These are phyloP conservation scores for Brienomyrus brachyistius DNA, from an alignment of 2,113 vertebrate genomes.

Conservation along the genomic window DNA sequence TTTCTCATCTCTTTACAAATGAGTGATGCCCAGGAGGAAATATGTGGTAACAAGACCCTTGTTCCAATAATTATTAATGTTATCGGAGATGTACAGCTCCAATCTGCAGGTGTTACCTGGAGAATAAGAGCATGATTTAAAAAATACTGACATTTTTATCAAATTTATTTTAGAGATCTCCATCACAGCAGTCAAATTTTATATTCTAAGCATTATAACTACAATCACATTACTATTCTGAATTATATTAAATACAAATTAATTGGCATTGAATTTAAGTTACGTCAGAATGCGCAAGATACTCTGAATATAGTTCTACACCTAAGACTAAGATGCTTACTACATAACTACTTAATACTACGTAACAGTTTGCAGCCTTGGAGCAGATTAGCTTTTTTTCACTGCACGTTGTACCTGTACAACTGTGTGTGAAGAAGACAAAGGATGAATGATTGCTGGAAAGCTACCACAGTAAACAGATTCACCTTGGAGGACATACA, in stretches of 20 bases:
- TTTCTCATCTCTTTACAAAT: not conserved
- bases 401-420: no score
- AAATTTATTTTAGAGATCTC: not conserved
- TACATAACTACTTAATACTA: not conserved
- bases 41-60: not conserved
- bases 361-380: not conserved
- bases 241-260: not conserved
- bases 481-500: slow-evolving; percentile 91
- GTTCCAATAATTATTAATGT: not conserved
- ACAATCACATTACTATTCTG: not conserved
- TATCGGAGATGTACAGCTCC: not conserved
- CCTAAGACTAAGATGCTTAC: not conserved
- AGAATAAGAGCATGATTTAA: not conserved
- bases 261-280: not conserved
- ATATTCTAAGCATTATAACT: not conserved
- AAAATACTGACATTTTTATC: not conserved
- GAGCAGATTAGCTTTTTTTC: no score
- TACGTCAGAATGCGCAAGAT: not conserved
- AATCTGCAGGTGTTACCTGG: not conserved
- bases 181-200: not conserved
- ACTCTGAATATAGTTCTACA: not conserved
- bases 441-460: not conserved
- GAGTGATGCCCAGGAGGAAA: not conserved
- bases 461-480: not conserved
- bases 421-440: not conserved